Conservation (phyloP, 2,113 vertebrate genomes). For the Hylia prasina region DNA sequence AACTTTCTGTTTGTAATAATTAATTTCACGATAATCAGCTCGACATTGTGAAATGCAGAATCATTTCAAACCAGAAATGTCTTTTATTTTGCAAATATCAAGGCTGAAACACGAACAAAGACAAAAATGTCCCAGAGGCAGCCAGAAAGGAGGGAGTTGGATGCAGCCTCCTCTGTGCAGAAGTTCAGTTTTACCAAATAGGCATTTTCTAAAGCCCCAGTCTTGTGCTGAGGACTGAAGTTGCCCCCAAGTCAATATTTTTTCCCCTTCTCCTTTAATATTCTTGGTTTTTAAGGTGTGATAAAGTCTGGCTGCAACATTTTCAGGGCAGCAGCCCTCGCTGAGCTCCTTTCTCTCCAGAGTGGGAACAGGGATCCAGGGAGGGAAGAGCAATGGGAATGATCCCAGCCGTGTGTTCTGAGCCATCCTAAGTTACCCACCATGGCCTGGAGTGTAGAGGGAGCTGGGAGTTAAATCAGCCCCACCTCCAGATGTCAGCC, state of each 20-base stretch:
- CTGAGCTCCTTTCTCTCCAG: not conserved
- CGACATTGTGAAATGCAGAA: not conserved
- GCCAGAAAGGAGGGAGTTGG: not conserved
- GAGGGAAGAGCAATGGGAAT: not conserved
- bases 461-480: not conserved
- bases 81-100: conserved; percentile 34
- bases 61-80: conserved; percentile 3
- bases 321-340: not conserved
- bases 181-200: not conserved
- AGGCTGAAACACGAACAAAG: not conserved
- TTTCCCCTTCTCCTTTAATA: not conserved
- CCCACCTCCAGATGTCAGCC: not conserved
- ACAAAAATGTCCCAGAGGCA: not conserved
- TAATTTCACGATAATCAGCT: conserved; percentile 50
- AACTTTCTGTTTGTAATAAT: conserved; percentile 53
- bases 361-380: not conserved
- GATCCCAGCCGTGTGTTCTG: not conserved
- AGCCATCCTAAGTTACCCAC: not conserved
- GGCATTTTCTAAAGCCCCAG: not conserved
- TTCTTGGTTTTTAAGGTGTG: not conserved
- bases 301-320: not conserved
- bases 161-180: not conserved
- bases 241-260: not conserved
- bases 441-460: accelerated
- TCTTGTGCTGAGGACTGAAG: not conserved